phyloP scores from a whole-genome alignment of 1,140 invertebrate species.

The Cherax destructor region DNA sequence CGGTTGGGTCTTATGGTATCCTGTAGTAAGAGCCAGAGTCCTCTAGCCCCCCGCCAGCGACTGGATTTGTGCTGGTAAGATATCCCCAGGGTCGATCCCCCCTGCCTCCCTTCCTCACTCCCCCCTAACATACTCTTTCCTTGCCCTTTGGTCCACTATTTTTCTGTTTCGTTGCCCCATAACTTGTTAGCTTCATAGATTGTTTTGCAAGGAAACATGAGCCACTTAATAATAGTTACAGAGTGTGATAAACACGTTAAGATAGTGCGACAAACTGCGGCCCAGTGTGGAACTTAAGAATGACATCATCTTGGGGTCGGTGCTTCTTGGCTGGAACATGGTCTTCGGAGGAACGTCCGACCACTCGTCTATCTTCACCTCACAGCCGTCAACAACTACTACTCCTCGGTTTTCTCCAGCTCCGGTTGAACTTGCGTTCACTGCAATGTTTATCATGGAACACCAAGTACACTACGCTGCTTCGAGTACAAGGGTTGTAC shows the following conservation, averaged over 20 bases:
- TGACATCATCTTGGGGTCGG: constrained; percentile 16
- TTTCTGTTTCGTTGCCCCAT: neutral
- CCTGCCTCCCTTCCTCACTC: neutral
- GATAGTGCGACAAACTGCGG: neutral
- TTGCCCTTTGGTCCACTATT: neutral
- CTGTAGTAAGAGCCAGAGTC: neutral
- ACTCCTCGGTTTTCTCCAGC: too few species aligned
- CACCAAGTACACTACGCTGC: too few species aligned
- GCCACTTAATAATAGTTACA: too few species aligned
- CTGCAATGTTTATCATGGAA: too few species aligned
- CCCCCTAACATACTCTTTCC: neutral
- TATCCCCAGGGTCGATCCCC: constrained; percentile 7
- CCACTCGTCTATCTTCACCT: neutral
- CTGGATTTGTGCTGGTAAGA: constrained; percentile 42
- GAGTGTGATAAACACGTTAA: neutral
- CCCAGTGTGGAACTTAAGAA: constrained; percentile 2
- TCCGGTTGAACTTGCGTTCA: too few species aligned
- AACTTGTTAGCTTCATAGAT: neutral
- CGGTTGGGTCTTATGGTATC: neutral
- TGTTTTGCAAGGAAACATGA: too few species aligned
- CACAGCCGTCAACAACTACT: too few species aligned
- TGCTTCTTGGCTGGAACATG: neutral
- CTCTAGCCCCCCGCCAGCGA: neutral
- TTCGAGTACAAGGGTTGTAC: too few species aligned
- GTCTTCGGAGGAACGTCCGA: neutral